These are phyloP conservation scores for Mimumesa dahlbomi DNA, from an alignment of 2,888 invertebrate species.

Conservation along the genomic window DNA sequence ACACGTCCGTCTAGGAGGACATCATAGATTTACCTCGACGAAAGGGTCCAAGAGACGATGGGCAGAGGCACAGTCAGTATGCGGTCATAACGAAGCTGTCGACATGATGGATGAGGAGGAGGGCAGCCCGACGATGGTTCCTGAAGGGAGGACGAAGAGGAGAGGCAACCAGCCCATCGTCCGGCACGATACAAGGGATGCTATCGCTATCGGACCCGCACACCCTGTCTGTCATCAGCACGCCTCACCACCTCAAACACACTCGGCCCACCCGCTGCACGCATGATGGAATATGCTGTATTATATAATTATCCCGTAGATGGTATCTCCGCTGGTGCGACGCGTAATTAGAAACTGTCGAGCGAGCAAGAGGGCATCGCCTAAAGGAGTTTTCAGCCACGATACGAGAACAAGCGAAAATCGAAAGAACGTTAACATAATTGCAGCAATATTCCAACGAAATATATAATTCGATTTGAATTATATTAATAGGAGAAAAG, in stretches of 20 bases:
- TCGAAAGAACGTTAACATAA: conserved; percentile 23
- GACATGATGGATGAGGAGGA: conserved; percentile 76
- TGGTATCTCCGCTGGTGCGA: conserved; percentile 65
- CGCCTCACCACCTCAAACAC: conserved; percentile 78
- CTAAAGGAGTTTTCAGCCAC: conserved; percentile 47
- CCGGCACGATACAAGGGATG: conserved; percentile 73
- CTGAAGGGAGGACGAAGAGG: conserved; percentile 68
- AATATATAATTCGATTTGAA: no score
- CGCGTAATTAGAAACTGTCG: conserved; percentile 71
- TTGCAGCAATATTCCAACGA: no score
- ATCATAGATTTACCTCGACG: conserved; percentile 70
- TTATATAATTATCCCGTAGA: conserved; percentile 73
- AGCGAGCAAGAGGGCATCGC: conserved; percentile 44
- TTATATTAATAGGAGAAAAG: no score
- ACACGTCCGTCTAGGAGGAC: conserved; percentile 43
- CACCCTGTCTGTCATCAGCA: conserved; percentile 78
- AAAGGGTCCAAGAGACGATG: conserved; percentile 70
- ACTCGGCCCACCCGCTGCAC: conserved; percentile 70
- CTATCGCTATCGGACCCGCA: conserved; percentile 74
- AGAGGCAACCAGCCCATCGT: conserved; percentile 62
- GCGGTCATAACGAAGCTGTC: conserved; percentile 78
- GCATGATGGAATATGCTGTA: conserved; percentile 72
- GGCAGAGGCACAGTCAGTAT: conserved; percentile 68
- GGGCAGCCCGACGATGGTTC: conserved; percentile 65
- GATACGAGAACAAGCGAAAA: conserved; percentile 25